Percentiles rank a stretch among this genome's conserved stretches.
phyloP scores from a whole-genome alignment of 2,888 invertebrate species.

The Agrochola macilenta region DNA sequence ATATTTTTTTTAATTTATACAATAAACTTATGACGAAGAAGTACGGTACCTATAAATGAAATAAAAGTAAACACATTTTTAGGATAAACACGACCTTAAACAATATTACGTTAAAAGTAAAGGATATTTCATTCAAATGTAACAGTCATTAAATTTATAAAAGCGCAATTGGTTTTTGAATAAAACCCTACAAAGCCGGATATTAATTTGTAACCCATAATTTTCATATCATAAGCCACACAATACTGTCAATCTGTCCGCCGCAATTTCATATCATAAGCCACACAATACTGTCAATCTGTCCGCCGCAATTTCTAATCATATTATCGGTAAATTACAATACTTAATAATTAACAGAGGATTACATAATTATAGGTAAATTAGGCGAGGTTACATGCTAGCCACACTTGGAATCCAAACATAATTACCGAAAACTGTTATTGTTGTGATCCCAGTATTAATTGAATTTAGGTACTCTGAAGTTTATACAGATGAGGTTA shows the following conservation, averaged over 20 bases:
- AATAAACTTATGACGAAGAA: neutral
- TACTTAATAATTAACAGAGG: slow-evolving; percentile 65
- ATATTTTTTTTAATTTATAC: neutral
- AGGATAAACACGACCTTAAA: neutral
- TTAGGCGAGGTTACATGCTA: slow-evolving; percentile 67
- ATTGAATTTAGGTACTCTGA: slow-evolving; percentile 83
- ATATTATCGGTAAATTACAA: slow-evolving; percentile 45
- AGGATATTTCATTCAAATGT: neutral
- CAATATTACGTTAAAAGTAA: neutral
- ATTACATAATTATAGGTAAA: slow-evolving; percentile 68
- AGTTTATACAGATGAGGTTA: slow-evolving; percentile 88
- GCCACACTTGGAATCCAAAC: slow-evolving; percentile 79
- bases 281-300: slow-evolving; percentile 32
- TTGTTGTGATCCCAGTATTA: slow-evolving; percentile 86
- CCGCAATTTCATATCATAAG: slow-evolving; percentile 43
- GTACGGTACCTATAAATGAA: too few relatives aligned
- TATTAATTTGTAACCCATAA: slow-evolving; percentile 27
- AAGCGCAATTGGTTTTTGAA: neutral
- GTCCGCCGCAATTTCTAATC: slow-evolving; percentile 46
- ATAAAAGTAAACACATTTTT: neutral
- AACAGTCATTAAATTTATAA: neutral
- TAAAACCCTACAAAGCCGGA: slow-evolving; percentile 4
- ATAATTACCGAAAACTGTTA: slow-evolving; percentile 87
- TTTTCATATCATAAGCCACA: slow-evolving; percentile 33
- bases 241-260: slow-evolving; percentile 31